Percentiles rank a stretch among this genome's conserved stretches.
Evolutionary conservation across 2,888 invertebrate genomes (phyloP).

Genomic region (Sinohyriopsis cumingii): DNA sequence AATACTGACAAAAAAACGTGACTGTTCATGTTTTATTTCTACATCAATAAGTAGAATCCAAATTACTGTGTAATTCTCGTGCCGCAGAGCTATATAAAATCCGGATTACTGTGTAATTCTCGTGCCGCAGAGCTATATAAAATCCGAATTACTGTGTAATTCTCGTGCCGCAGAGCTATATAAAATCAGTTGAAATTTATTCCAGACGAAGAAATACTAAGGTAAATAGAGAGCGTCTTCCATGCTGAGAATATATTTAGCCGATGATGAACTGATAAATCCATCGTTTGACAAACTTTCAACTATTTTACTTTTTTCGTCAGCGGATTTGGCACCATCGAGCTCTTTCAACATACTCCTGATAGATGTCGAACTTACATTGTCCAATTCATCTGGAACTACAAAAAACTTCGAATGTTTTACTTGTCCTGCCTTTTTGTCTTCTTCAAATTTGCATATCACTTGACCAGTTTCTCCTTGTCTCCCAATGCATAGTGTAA

Average conservation of each 20-base stretch:
- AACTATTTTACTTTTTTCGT: slow-evolving; percentile 8
- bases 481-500: slow-evolving; percentile 31
- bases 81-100: too few species aligned
- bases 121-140: too few species aligned
- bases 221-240: slow-evolving; percentile 10
- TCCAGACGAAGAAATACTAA: too few species aligned
- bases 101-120: too few species aligned
- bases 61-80: too few species aligned
- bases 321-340: neutral
- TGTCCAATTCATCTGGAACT: slow-evolving; percentile 28
- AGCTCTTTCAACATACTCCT: slow-evolving; percentile 8
- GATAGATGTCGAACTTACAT: slow-evolving; percentile 34
- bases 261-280: slow-evolving; percentile 15
- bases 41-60: too few species aligned
- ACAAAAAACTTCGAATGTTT: slow-evolving; percentile 23
- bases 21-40: too few species aligned
- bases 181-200: too few species aligned
- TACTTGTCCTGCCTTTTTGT: slow-evolving; percentile 12
- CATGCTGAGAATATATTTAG: slow-evolving; percentile 22
- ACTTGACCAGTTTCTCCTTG: slow-evolving; percentile 26
- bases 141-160: too few species aligned
- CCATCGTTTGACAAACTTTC: slow-evolving; percentile 11
- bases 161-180: too few species aligned
- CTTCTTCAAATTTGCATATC: slow-evolving; percentile 16
- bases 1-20: too few species aligned